Evolutionary conservation across 2,888 invertebrate genomes (phyloP), one percentile per base, ranked within the genome.

Genomic region (Amblyjoppa proteus): DNA sequence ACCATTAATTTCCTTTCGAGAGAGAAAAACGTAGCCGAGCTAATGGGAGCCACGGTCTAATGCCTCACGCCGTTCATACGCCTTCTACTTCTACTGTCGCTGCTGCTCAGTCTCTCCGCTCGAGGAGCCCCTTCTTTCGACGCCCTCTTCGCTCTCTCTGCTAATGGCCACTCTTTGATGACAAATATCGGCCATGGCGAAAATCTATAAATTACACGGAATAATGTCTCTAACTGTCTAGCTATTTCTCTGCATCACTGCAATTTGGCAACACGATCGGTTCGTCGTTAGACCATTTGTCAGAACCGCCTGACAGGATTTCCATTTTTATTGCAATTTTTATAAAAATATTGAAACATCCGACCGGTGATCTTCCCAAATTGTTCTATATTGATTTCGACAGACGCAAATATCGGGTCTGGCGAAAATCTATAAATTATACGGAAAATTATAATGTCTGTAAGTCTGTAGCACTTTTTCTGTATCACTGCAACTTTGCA

Each of bases 161-260:
- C 93, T 94, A 94, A 94, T 94, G 93, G 93, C 93, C 92, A 93
- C 93, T 94, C 93, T 93, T 94, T 93, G 93, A 93, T 94, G 94
- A 94, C 94, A 94, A 94, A 94, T 94, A 94, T 94, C 92, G 91
- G 91, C 86, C 91, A 82, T 90, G 91, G 93, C 91, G 93, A 91
- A 94, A 94, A 94, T 92, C 93, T 93, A 94, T 94, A 93, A 94
- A 94, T 94, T 93, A 93, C 91, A 90, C 88, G 87, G 88, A 87
- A 88, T 88, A 90, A 90, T 91, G 90, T 90, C 89, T 87, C 53
- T 77, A 58, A 71, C 25, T 75, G 38, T 79, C 66, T 77, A 13
- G 64, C 49, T 85, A 61, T 61, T 69, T 64, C 51, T 56, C 68
- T 75, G 38, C 45, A 49, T 49, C 45, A 5, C 13, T 49, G 45